A percentile compares a stretch with the other conserved stretches of the same genome.
These are phyloP conservation scores for Heliconius hortense DNA, from an alignment of 2,888 invertebrate species.

Conservation along the genomic window DNA sequence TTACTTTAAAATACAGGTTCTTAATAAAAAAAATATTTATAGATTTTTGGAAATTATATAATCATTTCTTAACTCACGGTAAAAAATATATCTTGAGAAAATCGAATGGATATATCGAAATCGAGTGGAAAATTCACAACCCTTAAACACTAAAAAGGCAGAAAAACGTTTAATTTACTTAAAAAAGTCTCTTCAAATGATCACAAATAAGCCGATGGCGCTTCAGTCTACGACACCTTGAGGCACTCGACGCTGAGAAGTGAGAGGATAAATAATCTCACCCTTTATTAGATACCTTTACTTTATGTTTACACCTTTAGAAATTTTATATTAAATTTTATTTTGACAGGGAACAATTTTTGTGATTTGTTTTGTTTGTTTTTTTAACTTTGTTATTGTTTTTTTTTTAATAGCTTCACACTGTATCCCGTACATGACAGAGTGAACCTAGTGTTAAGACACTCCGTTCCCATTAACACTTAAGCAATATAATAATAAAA, in stretches of 20 bases:
- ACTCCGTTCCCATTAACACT: no score
- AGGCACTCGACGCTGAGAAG: conserved; percentile 11
- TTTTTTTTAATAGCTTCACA: neutral
- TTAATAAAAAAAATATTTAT: no score
- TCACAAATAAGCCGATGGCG: conserved; percentile 1
- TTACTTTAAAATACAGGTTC: no score
- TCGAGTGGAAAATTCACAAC: neutral
- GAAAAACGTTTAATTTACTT: conserved; percentile 1
- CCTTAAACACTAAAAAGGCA: neutral
- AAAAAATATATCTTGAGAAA: no score
- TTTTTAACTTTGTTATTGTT: neutral
- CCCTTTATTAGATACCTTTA: conserved; percentile 13
- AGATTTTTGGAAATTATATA: no score
- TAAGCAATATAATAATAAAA: neutral
- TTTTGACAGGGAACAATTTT: neutral
- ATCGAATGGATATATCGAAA: no score
- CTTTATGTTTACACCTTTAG: neutral
- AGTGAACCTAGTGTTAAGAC: no score
- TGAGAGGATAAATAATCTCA: neutral
- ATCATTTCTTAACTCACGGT: no score
- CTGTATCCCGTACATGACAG: no score
- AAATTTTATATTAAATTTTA: neutral
- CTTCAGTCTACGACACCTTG: conserved; percentile 4
- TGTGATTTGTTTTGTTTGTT: no score
- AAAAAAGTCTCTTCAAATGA: neutral